Percentiles rank a stretch among this genome's conserved stretches.
Conservation (phyloP, 2,797 vertebrate genomes). For the Threskiornis aethiopicus region DNA sequence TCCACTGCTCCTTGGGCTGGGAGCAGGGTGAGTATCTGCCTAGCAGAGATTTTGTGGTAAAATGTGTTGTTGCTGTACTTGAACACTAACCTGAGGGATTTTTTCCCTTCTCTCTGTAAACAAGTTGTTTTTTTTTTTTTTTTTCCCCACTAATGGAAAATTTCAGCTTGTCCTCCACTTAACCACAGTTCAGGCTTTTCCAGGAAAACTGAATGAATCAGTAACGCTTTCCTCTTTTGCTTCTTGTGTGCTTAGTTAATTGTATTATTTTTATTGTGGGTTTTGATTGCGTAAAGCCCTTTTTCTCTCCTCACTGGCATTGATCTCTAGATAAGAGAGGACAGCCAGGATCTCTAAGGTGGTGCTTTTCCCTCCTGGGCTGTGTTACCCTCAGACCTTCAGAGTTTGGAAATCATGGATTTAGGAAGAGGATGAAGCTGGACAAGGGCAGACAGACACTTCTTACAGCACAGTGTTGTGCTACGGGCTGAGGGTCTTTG, state of each 20-base stretch:
- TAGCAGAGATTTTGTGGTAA: neutral
- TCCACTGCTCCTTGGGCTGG: neutral
- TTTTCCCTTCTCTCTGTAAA: neutral
- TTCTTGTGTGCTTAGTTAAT: neutral
- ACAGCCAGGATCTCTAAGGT: neutral
- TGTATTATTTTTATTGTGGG: neutral
- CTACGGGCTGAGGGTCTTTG: neutral
- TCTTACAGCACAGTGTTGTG: neutral
- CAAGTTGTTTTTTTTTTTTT: neutral
- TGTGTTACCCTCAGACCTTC: neutral
- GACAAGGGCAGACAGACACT: neutral
- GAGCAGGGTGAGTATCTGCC: neutral
- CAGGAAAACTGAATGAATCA: neutral
- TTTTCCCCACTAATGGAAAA: neutral
- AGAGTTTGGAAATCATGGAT: neutral
- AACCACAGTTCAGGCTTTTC: conserved; percentile 4
- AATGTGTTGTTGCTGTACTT: neutral
- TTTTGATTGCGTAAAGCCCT: neutral
- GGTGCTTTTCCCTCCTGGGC: neutral
- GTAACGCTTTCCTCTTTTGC: neutral
- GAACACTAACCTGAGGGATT: neutral
- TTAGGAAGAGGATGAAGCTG: neutral
- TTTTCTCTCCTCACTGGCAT: neutral
- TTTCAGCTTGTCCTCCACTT: neutral
- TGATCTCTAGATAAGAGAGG: neutral